Conservation (phyloP, 2,888 invertebrate genomes). For the Nemotelus nigrinus region DNA sequence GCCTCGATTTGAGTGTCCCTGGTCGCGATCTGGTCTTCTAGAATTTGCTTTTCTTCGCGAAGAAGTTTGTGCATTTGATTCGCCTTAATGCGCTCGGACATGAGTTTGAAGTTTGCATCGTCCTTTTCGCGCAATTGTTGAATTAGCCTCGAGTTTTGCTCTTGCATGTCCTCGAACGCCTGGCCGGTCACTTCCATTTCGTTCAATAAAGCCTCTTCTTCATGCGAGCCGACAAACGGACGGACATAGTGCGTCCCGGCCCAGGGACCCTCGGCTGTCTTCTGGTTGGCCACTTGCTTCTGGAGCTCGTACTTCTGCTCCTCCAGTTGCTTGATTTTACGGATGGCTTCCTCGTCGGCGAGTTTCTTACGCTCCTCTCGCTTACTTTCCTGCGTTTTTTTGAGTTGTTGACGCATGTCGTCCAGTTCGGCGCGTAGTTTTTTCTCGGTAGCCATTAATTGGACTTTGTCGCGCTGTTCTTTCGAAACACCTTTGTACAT, state of each 20-base stretch:
- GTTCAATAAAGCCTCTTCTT: conserved; percentile 95
- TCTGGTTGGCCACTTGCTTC: conserved; percentile 88
- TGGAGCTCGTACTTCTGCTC: conserved; percentile 93
- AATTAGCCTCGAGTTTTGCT: conserved; percentile 93
- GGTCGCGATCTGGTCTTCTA: conserved; percentile 88
- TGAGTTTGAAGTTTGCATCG: conserved; percentile 97
- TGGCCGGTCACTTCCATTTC: conserved; percentile 99
- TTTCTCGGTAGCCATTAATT: conserved; percentile 94
- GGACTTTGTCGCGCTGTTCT: conserved; percentile 95
- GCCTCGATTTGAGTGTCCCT: conserved; percentile 92
- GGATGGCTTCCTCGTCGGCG: conserved; percentile 93
- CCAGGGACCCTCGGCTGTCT: conserved; percentile 72
- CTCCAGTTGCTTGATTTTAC: conserved; percentile 93
- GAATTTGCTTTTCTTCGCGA: conserved; percentile 91
- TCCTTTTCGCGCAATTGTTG: conserved; percentile 96
- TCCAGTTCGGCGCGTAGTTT: conserved; percentile 90
- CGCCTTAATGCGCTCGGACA: conserved; percentile 96
- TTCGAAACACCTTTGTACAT: conserved; percentile 98
- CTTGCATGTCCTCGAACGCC: conserved; percentile 99
- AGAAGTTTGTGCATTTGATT: conserved; percentile 95
- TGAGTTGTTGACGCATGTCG: conserved; percentile 84
- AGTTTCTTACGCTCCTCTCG: conserved; percentile 89
- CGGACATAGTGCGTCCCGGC: conserved; percentile 69
- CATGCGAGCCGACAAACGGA: conserved; percentile 80
- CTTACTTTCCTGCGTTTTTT: conserved; percentile 91